Base-by-base conservation (phyloP, 2,888 invertebrate species). In the Tupiocoris notatus region DNA sequence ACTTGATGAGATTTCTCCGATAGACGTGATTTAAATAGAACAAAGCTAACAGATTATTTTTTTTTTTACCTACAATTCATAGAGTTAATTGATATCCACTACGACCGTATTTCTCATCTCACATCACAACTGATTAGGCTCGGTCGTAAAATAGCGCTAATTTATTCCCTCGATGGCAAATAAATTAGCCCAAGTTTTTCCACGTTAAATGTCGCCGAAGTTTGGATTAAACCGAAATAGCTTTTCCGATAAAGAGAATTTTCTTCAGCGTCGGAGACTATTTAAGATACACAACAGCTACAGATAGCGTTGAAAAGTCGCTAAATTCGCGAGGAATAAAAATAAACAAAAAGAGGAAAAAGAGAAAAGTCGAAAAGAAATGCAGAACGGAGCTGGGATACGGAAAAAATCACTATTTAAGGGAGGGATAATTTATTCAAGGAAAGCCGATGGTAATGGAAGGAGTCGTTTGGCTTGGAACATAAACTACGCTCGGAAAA, bases 401-500 rank as follows among this genome's bases (percentile, higher is more conserved):
- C 23, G 17, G 24, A 65, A 73, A 63, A 63, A 73, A 61, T 39
- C 70, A 70, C 73, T 73, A 73, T 73, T 73, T 73, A 73, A 73
- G 73, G 63, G 23, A 57, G 24, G 75, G 61, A 78, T 77, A 77
- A 78, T 77, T 78, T 78, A 78, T 78, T 73, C 73, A 73, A 73
- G 73, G 73, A 73, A 63, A 73, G 73, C 77, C 77, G 65, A 79
- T 79, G 79, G 79, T 79, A 79, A 79, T 79, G 79, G 79, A 73
- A 64, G 63, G 77, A 77, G 79, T 79, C 79, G 78, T 79, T 79
- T 79, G 77, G 76, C 70, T 64, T 67, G 54, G 75, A 70, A 75
- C 68, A 75, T 68, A 77, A 63, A 75, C 39, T 62, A 63, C 61
- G 67, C 39, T 73, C 81, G 63, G 39, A 39, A 63, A 75, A 76